A percentile compares a stretch with the other conserved stretches of the same genome.
Evolutionary conservation across 53 echinoderm and acorn worm species (phyloP).

Genomic region (Apostichopus leukothele): DNA sequence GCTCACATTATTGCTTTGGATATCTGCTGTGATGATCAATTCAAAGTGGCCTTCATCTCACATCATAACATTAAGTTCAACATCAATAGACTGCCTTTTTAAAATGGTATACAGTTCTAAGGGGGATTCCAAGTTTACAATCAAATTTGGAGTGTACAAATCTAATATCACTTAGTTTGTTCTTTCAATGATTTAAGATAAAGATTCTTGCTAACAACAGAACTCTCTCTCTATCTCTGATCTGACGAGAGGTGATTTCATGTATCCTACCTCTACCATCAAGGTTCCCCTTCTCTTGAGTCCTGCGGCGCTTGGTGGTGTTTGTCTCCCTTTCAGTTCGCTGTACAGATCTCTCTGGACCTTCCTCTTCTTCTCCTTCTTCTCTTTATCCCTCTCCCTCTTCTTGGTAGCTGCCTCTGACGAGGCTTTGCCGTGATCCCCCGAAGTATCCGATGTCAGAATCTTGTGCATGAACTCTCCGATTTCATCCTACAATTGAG

Average conservation of each 20-base stretch:
- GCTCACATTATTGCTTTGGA: no score
- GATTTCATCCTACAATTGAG: constrained; percentile 77
- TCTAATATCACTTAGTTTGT: no score
- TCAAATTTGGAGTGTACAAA: no score
- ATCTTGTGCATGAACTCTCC: constrained; percentile 78
- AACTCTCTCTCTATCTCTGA: no score
- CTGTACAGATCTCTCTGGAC: constrained; percentile 77
- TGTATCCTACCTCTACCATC: neutral
- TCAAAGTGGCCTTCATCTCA: neutral
- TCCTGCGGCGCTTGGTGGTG: constrained; percentile 38
- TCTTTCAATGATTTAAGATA: no score
- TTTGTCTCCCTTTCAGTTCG: constrained; percentile 74
- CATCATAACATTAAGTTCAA: neutral
- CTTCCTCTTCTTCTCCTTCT: constrained; percentile 80
- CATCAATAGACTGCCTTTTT: neutral
- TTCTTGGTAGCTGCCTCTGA: constrained; percentile 43
- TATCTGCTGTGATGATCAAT: no score
- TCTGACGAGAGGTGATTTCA: no score
- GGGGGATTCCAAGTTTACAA: no score
- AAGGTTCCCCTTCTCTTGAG: constrained; percentile 3
- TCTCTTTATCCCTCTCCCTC: constrained; percentile 55
- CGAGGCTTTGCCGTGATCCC: constrained; percentile 43
- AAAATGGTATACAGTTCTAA: no score
- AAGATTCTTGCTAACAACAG: no score
- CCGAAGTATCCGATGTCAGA: constrained; percentile 53